A percentile compares a stretch with the other conserved stretches of the same genome.
Evolutionary conservation across 2,888 invertebrate genomes (phyloP).

Genomic region (Clostera curtula): DNA sequence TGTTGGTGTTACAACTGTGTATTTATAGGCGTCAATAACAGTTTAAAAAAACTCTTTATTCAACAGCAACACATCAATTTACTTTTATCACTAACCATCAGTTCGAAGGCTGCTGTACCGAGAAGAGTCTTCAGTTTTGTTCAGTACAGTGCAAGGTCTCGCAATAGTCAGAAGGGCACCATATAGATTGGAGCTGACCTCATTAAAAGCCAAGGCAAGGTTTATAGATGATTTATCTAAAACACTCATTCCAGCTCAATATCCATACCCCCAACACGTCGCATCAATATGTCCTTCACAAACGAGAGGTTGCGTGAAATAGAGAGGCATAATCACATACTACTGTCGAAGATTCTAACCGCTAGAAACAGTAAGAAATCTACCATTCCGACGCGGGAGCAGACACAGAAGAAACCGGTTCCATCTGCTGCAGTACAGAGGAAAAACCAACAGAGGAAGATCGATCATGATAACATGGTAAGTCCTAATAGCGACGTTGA

Average conservation of each 20-base stretch:
- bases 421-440: conserved; percentile 68
- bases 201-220: too few species aligned
- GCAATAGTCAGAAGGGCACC: too few species aligned
- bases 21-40: too few species aligned
- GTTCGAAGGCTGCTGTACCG: too few species aligned
- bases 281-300: conserved; percentile 71
- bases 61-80: too few species aligned
- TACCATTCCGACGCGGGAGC: conserved; percentile 42
- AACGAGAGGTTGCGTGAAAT: conserved; percentile 77
- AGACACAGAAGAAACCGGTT: conserved; percentile 27
- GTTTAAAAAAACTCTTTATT: too few species aligned
- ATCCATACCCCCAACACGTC: conserved; percentile 38
- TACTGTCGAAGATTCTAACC: conserved; percentile 72
- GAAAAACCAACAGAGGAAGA: conserved; percentile 70
- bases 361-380: conserved; percentile 52
- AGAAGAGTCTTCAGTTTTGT: too few species aligned
- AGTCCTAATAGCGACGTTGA: conserved; percentile 6
- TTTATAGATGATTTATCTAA: too few species aligned
- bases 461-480: conserved; percentile 75
- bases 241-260: conserved; percentile 41
- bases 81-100: too few species aligned
- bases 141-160: too few species aligned
- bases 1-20: too few species aligned
- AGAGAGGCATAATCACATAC: conserved; percentile 75
- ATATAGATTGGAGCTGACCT: too few species aligned